Conservation (phyloP, 2,113 vertebrate genomes). For the Ascaphus truei region DNA sequence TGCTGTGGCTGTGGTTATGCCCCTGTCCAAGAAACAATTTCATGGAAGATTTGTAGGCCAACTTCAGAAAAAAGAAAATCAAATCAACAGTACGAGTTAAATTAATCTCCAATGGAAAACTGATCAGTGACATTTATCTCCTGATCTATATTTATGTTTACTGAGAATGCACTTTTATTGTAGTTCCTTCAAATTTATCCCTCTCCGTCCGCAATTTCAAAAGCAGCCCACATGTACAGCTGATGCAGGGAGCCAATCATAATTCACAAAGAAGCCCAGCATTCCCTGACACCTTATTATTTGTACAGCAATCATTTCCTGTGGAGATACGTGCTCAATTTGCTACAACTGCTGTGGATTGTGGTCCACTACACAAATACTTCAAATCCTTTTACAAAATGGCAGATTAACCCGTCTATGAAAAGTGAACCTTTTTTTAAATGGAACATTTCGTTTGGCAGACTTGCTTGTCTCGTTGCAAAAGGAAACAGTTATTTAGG, state of each 20-base stretch:
- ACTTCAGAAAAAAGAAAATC: not conserved
- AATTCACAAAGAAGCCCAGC: constrained; percentile 15
- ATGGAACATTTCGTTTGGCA: no score
- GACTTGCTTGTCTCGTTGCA: not conserved
- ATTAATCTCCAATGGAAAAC: not conserved
- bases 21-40: not conserved
- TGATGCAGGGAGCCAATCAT: constrained; percentile 17
- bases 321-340: constrained; percentile 34
- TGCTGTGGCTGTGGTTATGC: no score
- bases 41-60: not conserved
- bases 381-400: constrained; percentile 1
- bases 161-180: not conserved
- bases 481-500: not conserved
- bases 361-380: constrained; percentile 8
- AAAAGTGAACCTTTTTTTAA: no score
- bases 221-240: not conserved
- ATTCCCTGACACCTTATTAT: constrained; percentile 28
- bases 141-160: not conserved
- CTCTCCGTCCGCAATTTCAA: not conserved
- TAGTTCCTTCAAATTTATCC: not conserved
- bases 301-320: constrained; percentile 33
- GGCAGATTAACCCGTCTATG: not conserved
- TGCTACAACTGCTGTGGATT: constrained; percentile 30
- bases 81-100: not conserved
- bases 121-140: constrained; percentile 8